Base-by-base conservation (phyloP, 2,113 vertebrate genomes). In the Loxodonta africana region DNA sequence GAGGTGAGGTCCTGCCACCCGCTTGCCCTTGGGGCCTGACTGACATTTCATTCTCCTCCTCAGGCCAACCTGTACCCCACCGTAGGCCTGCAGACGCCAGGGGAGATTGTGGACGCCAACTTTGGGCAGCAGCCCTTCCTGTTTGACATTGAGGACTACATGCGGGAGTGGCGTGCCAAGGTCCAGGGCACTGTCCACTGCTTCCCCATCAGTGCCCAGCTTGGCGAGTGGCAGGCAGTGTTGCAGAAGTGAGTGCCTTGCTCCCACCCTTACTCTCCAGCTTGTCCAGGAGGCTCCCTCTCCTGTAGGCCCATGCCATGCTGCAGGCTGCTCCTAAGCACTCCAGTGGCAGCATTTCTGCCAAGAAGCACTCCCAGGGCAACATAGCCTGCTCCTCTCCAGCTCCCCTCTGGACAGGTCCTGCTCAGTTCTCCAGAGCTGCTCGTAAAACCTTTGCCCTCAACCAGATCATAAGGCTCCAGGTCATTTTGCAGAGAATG, bases 131-230 rank as follows among this genome's bases (percentile, higher is more conserved):
- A 99, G 98, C 99, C 99, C 0, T 99, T 99, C 97, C 99, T 99
- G 97, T 99, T 99, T 20, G 99, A 99, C 99, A 99, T 99, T 6
- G 99, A 99, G 98, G 99, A 99, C 99, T 99, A 99, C 99, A 99
- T 99, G 99, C 99, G 99, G 86, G 99, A 99, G 92, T 99, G 99
- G 99, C 98, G 99, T 96, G 99, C 99, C 12, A 99, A 99, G 99
- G 99, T 99, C 97, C 99, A 99, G 88, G 99, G 99, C 98, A 99
- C 99, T 98, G 99, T 99, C 87, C 99, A 99, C 53, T 98, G 99
- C 92, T 99, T 99, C 97, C 99, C 99, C 96, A 99, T 99, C 30
- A 99, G 99, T 97, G 99, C 99, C 98, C 98, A 99, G 96, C 99
- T 99, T 94, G 99, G 99, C 80, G 99, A 99, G 98, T 99, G 99